Base-by-base conservation (phyloP, 2,797 vertebrate species). In the Lacerta viridis region DNA sequence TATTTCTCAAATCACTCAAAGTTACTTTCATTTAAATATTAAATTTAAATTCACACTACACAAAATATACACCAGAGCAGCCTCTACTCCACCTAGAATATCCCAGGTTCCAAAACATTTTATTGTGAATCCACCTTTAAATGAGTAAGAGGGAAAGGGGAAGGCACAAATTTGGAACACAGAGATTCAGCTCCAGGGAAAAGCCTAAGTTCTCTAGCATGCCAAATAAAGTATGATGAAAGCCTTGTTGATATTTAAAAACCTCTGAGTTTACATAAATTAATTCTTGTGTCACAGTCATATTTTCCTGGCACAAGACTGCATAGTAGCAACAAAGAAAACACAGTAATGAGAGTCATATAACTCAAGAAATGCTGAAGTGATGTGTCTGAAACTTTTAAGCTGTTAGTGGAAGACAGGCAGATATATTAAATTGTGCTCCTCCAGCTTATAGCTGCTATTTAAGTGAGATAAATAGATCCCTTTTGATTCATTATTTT, bases 181-280 rank as follows among this genome's bases (percentile, higher is more conserved):
- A 84, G 84, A 93, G 80, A 91, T 88, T 83, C 71, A 95, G 71
- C 76, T 94, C 84, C 79, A 89, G 88, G 90, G 89, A 96, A 96
- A 96, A 89, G 92, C 81, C 81, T 93, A 71, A 91, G 92, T 90
- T 92, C 82, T 90, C 76, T 83, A 91, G 91, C 92, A 95, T 96
- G 93, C 93, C 95, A 96, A 96, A 96, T 96, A 95, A 95, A 97
- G 95, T 94, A 95, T 89, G 93, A 96, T 95, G 95, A 95, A 94
- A 96, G 88, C 4, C 69, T 93, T 94, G 93, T 90, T 96, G 93
- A 94, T 94, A 95, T 90, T 95, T 93, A 93, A 94, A 92, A 90
- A 18, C 0, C 46, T 84, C 13, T 0, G 95, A 89, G 92, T 94
- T 96, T 96, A 96, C 86, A 94, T 87, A 95, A 92, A 95, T 95